Evolutionary conservation across 1,140 invertebrate species (phyloP).

Genomic region (Apolygus lucorum): DNA sequence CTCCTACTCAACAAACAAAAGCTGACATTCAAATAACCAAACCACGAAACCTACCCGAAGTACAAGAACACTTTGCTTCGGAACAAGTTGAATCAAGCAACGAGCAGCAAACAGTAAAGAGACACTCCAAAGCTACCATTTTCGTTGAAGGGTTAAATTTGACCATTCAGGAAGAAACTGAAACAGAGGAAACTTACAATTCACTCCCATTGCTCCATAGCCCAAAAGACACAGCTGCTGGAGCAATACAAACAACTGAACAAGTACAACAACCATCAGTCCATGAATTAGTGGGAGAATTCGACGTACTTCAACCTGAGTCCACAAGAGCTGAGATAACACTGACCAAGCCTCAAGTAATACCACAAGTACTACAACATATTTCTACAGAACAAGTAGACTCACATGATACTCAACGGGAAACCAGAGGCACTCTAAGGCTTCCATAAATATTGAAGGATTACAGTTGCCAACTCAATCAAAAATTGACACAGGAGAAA

Average conservation of each 20-base stretch:
- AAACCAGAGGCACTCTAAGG: too few species aligned
- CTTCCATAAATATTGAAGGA: too few species aligned
- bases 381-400: not conserved
- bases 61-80: not conserved
- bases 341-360: not conserved
- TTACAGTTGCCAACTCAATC: too few species aligned
- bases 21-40: not conserved
- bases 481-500: too few species aligned
- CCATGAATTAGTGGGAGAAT: not conserved
- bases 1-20: not conserved
- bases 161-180: not conserved
- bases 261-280: not conserved
- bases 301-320: not conserved
- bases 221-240: not conserved
- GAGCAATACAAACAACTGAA: not conserved
- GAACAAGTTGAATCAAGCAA: not conserved
- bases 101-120: not conserved
- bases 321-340: slow-evolving; percentile 20
- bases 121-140: not conserved
- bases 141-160: not conserved
- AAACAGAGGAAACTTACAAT: not conserved
- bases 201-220: not conserved
- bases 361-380: not conserved
- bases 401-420: too few species aligned
- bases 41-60: not conserved